Conservation (phyloP, 2,888 invertebrate species). For the Melangyna quadrimaculata region DNA sequence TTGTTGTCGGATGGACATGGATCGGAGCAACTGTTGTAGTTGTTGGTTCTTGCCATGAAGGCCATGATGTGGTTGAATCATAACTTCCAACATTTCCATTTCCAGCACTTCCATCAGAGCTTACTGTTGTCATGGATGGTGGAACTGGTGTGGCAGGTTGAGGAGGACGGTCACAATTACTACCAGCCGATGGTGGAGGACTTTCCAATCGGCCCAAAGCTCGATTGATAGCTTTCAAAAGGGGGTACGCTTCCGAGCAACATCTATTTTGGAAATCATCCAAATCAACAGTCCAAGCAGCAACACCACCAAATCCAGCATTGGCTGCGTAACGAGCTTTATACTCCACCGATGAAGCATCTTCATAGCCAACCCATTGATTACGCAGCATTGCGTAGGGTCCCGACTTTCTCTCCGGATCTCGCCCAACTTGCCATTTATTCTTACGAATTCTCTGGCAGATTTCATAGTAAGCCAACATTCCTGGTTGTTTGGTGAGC, state of each 20-base stretch:
- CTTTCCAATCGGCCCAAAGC: constrained; percentile 86
- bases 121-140: constrained; percentile 87
- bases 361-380: constrained; percentile 96
- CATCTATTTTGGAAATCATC: constrained; percentile 94
- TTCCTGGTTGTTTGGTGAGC: constrained; percentile 92
- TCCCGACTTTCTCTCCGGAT: constrained; percentile 83
- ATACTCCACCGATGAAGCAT: constrained; percentile 87
- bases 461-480: constrained; percentile 93
- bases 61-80: constrained; percentile 78
- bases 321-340: constrained; percentile 89
- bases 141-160: constrained; percentile 89
- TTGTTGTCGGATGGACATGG: constrained; percentile 76
- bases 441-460: constrained; percentile 87
- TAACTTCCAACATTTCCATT: constrained; percentile 74
- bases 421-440: constrained; percentile 86
- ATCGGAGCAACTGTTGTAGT: constrained; percentile 75
- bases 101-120: constrained; percentile 82
- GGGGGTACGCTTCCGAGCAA: constrained; percentile 89
- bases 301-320: constrained; percentile 89
- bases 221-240: constrained; percentile 89
- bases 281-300: constrained; percentile 93
- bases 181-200: constrained; percentile 82
- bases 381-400: constrained; percentile 90
- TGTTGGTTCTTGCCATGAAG: constrained; percentile 75
- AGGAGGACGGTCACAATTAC: constrained; percentile 87